Conservation (phyloP, 2,888 invertebrate genomes). For the Tetanocera ferruginea region DNA sequence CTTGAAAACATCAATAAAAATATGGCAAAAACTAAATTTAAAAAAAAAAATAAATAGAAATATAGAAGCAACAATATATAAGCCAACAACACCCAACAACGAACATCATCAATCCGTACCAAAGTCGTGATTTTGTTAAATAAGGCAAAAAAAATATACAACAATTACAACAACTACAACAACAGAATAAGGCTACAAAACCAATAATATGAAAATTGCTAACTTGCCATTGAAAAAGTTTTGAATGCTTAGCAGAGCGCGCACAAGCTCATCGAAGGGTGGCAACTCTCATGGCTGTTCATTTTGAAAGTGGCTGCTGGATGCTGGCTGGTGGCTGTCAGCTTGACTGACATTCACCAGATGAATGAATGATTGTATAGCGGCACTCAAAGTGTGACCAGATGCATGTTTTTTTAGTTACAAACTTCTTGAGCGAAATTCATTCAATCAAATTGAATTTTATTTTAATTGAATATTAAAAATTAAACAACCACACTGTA, state of each 20-base stretch:
- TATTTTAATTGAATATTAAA: too few relatives aligned
- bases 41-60: conserved; percentile 10
- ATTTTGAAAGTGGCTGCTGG: too few relatives aligned
- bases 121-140: conserved; percentile 34
- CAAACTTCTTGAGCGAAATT: too few relatives aligned
- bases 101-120: conserved; percentile 22
- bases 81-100: conserved; percentile 19
- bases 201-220: background rate
- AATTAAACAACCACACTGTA: too few relatives aligned
- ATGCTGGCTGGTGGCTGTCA: too few relatives aligned
- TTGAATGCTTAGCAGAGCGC: background rate
- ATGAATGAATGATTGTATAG: too few relatives aligned
- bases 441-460: too few relatives aligned
- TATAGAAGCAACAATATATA: background rate
- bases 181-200: background rate
- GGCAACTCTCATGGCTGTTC: too few relatives aligned
- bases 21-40: background rate
- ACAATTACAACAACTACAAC: background rate
- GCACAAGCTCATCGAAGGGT: too few relatives aligned
- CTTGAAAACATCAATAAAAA: conserved; percentile 14
- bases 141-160: conserved; percentile 6
- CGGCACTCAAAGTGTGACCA: too few relatives aligned
- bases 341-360: too few relatives aligned
- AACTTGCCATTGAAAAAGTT: conserved; percentile 8
- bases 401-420: too few relatives aligned